Base-by-base conservation (phyloP, 2,113 vertebrate genomes). In the Trogon surrucura region DNA sequence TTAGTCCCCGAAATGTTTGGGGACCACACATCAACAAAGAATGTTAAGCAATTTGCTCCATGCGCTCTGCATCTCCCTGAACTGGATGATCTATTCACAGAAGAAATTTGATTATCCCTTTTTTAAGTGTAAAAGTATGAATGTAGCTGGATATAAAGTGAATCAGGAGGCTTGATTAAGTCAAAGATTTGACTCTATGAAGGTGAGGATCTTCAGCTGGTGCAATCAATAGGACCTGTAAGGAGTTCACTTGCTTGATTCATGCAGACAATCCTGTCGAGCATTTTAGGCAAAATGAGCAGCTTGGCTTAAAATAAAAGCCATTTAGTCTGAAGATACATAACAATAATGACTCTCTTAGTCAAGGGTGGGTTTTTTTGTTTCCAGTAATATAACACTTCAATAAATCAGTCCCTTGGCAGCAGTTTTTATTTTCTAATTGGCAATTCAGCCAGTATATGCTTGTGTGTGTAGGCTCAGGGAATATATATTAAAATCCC, bases 341-440 rank as follows among this genome's bases (percentile, higher is more conserved):
- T 87, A 75, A 64, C 67, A 69, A 19, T 11, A 56, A 87, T 18
- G 61, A 70, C 65, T 85, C 25, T 64, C 23, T 80, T 19, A 60
- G 44, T 9, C 13, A 41, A 87, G 51, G 5, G 81, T n/a, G 53
- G 4, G 0, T 50, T 91, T 70, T 88, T 73, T 90, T 5, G 79
- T 93, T 93, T 91, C 74, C 65, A 53, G 2, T 79, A 74, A 60
- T 7, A 51, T 11, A 88, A 41, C 38, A 65, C 80, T 67, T 65
- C 65, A 57, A 11, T 54, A 53, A 27, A n/a, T 74, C 67, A 64
- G 71, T 41, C 69, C 25, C 75, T 84, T 71, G 83, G 90, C 72
- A 93, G 64, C 70, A 73, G 66, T 66, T 95, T 75, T 70, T 47
- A 34, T 94, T 82, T 85, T 38, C 67, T 96, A 96, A 90, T 66